Percentiles rank a stretch among this genome's conserved stretches.
Conservation (phyloP, 2,113 vertebrate genomes). For the Leucopsar rothschildi region DNA sequence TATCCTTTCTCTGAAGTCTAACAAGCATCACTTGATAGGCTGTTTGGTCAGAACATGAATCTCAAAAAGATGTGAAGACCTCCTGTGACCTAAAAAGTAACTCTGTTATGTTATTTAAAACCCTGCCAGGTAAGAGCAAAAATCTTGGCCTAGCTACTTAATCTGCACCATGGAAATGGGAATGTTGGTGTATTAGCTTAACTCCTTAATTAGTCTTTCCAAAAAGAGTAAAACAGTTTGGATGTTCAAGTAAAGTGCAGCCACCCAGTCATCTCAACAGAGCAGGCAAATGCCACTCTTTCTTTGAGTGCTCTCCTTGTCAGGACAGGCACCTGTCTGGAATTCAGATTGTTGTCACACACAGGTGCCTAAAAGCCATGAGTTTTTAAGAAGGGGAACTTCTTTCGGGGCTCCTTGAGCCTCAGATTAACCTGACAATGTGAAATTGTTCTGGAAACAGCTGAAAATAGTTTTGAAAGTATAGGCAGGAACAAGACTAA, state of each 20-base stretch:
- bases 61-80: background rate
- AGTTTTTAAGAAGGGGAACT: background rate
- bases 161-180: background rate
- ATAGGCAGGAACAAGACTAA: background rate
- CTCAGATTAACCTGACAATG: background rate
- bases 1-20: background rate
- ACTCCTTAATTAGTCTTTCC: background rate
- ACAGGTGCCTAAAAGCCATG: background rate
- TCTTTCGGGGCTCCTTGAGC: background rate
- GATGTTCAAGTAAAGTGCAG: background rate
- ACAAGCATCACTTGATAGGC: background rate
- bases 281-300: background rate
- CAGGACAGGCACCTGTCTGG: background rate
- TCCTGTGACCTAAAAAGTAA: background rate
- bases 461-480: background rate
- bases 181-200: background rate
- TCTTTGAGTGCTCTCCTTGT: background rate
- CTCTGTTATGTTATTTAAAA: background rate
- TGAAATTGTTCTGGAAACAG: background rate
- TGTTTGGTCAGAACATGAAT: background rate
- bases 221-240: background rate
- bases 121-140: background rate
- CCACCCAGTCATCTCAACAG: background rate
- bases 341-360: background rate
- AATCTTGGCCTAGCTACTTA: background rate